Evolutionary conservation across 1,140 invertebrate genomes (phyloP), one percentile per base, ranked within the genome.

Genomic region (Caerostris extrusa): DNA sequence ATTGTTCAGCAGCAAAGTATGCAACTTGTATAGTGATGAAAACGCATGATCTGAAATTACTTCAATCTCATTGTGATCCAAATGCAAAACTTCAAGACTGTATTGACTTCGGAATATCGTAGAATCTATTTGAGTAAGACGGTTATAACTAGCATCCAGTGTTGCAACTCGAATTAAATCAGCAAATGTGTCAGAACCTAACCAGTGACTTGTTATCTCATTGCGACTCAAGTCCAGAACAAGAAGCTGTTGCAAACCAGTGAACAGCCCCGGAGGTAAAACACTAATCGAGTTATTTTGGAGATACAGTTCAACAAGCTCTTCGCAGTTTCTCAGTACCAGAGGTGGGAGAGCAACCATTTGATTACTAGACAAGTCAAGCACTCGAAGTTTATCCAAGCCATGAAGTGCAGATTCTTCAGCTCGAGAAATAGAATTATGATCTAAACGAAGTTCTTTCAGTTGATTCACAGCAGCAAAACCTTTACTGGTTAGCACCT

Each of bases 151-250:
- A 56, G 99, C 96, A 96, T 98, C 98, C 53, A 99, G 96, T 7
- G 98, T 96, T 1, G 98, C 98, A 93, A 99, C 96, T 50, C 98
- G 97, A 95, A 98, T 98, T 12, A 99, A 96, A 7, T 98, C 98
- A 14, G 97, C 97, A 95, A 99, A 98, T n/a, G 98, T 98, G 87
- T 97, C 97, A 6, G 97, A 96, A 95, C 98, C 97, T 93, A 98
- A 97, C 95, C 97, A 98, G 95, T 97, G 97, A 95, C 97, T 98
- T 88, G 97, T 97, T 81, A 99, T 96, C 95, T 97, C 97, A 96
- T 99, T 99, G 92, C 97, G 97, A 2, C 98, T 98, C 83, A 99
- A 96, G 96, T 99, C 98, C 64, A 99, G 96, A 8, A 98, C 97
- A 64, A 98, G 96, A 77, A 99, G 96, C 95, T 98, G 97, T 94